Conservation (phyloP, 1,140 invertebrate genomes). For the Hormaphis cornu region DNA sequence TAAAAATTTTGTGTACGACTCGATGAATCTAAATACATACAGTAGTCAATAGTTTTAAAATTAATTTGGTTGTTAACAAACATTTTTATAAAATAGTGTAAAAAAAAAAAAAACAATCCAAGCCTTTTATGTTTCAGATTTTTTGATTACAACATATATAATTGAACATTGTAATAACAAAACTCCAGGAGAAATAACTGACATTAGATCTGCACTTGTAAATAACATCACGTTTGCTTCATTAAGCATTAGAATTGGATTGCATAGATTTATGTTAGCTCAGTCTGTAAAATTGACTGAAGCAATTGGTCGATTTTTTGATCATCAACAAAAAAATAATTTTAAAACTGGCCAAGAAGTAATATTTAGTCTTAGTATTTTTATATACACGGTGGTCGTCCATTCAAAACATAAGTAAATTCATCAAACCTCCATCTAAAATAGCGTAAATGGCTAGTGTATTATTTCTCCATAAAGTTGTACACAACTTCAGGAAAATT, state of each 20-base stretch:
- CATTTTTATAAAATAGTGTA: too few relatives aligned
- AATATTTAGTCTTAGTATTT: not conserved
- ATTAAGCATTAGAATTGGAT: slow-evolving; percentile 87
- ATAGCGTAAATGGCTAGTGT: too few relatives aligned
- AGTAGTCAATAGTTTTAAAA: too few relatives aligned
- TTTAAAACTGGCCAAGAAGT: slow-evolving; percentile 85
- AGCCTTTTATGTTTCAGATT: slow-evolving; percentile 52
- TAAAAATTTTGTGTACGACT: too few relatives aligned
- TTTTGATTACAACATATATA: slow-evolving; percentile 89
- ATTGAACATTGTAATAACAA: slow-evolving; percentile 89
- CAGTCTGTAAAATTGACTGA: slow-evolving; percentile 83
- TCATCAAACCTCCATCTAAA: too few relatives aligned
- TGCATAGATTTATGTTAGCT: slow-evolving; percentile 91
- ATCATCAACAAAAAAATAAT: slow-evolving; percentile 85
- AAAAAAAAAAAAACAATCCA: too few relatives aligned
- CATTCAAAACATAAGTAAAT: too few relatives aligned
- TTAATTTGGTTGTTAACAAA: too few relatives aligned
- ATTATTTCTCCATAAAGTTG: too few relatives aligned
- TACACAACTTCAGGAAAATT: too few relatives aligned
- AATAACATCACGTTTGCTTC: slow-evolving; percentile 99
- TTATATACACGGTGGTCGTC: too few relatives aligned
- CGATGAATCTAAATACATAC: too few relatives aligned
- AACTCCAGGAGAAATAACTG: slow-evolving; percentile 90
- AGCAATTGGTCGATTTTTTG: slow-evolving; percentile 88
- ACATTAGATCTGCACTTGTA: slow-evolving; percentile 91